phyloP scores from a whole-genome alignment of 2,797 vertebrate genomes.

The Phoebastria nigripes region DNA sequence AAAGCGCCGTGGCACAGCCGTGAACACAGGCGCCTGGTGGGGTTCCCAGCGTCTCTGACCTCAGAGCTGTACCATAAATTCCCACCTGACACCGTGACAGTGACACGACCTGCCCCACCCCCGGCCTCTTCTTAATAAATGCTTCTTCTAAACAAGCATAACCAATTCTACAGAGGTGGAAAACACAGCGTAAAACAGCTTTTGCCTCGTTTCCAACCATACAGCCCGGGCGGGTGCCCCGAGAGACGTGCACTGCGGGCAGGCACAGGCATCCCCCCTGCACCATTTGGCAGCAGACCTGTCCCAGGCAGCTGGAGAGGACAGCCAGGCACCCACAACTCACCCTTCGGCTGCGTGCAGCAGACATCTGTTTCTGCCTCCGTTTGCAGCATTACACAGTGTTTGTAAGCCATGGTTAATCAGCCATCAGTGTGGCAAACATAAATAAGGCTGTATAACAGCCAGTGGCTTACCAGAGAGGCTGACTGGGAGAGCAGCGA shows the following conservation, averaged over 20 bases:
- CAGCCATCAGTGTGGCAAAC: background rate
- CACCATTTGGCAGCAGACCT: background rate
- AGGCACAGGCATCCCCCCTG: accelerated
- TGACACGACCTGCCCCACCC: background rate
- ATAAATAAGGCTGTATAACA: background rate
- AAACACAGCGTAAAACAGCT: accelerated
- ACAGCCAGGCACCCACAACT: background rate
- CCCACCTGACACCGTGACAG: background rate
- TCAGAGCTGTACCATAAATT: background rate
- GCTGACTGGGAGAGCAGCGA: background rate
- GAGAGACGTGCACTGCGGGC: accelerated
- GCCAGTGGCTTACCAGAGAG: background rate
- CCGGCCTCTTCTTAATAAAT: background rate
- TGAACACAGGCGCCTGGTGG: background rate
- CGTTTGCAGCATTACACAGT: background rate
- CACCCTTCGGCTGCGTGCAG: background rate
- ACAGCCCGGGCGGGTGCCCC: background rate
- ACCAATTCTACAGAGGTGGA: background rate
- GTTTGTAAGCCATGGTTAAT: background rate
- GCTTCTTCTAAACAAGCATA: background rate
- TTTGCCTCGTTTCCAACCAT: background rate
- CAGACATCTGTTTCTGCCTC: background rate
- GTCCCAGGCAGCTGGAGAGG: background rate
- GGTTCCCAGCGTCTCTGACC: background rate
- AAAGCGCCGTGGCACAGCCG: accelerated